Percentiles rank a stretch among this genome's conserved stretches.
Evolutionary conservation across 2,113 vertebrate genomes (phyloP).

Genomic region (Ictalurus punctatus): DNA sequence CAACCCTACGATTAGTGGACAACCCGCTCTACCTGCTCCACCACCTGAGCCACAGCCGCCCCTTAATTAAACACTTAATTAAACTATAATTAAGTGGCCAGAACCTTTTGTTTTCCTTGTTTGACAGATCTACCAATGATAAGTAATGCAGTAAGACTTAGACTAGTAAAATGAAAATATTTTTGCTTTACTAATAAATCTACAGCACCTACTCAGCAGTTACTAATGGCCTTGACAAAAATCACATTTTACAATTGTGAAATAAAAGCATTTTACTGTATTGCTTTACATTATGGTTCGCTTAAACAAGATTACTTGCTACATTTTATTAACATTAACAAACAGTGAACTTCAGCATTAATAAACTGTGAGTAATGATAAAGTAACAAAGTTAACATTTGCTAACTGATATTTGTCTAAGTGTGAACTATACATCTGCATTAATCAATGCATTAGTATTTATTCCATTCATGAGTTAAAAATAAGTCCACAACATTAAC

Average conservation of each 20-base stretch:
- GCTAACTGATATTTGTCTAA: neutral
- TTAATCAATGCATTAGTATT: neutral
- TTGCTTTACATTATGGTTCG: neutral
- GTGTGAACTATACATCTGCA: neutral
- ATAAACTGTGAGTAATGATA: neutral
- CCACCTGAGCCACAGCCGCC: no score
- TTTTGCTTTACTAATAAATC: neutral
- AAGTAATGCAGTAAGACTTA: neutral
- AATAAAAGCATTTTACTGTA: neutral
- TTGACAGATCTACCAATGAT: neutral
- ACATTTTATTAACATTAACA: neutral
- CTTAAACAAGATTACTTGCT: neutral
- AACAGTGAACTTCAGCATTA: neutral
- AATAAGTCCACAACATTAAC: neutral
- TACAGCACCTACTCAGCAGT: neutral
- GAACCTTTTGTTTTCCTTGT: neutral
- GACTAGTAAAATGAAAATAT: neutral
- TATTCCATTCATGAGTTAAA: neutral
- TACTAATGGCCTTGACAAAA: neutral
- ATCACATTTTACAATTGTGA: neutral
- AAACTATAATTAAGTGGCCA: neutral
- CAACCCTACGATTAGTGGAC: no score
- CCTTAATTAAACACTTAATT: neutral
- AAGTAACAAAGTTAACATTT: neutral
- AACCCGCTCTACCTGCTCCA: no score